Percentiles rank a stretch among this genome's conserved stretches.
These are phyloP conservation scores for Amazona guildingii DNA, from an alignment of 2,113 vertebrate species.

Conservation along the genomic window DNA sequence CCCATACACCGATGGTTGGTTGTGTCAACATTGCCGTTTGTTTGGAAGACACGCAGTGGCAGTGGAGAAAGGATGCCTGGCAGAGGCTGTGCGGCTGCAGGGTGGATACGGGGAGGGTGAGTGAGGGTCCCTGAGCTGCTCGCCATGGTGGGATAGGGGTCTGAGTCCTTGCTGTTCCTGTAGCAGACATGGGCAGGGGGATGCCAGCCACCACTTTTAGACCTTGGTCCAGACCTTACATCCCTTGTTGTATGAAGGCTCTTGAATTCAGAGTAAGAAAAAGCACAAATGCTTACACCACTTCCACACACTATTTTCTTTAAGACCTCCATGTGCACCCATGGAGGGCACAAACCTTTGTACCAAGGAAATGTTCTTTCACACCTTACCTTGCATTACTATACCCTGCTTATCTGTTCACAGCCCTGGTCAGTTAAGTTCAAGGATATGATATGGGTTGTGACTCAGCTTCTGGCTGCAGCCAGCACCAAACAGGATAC, in stretches of 20 bases:
- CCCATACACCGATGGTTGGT: not conserved
- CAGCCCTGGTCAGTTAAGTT: not conserved
- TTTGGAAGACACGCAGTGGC: accelerated
- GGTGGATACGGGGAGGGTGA: not conserved
- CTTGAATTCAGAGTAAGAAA: not conserved
- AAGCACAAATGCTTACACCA: not conserved
- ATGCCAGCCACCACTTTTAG: not conserved
- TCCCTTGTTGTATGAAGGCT: not conserved
- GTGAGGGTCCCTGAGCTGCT: not conserved
- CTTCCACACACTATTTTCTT: not conserved
- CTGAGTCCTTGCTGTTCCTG: accelerated
- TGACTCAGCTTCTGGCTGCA: not conserved
- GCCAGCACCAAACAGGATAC: conserved; percentile 24
- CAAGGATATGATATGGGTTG: not conserved
- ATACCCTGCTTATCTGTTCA: not conserved
- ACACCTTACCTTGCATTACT: accelerated
- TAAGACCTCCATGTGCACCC: not conserved
- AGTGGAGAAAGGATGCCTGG: not conserved
- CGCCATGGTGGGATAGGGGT: accelerated
- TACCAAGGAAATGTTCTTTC: not conserved
- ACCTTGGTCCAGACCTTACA: not conserved
- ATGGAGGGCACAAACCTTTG: not conserved
- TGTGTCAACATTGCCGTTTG: not conserved
- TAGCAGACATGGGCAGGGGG: not conserved
- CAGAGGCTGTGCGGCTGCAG: not conserved